Conservation (phyloP, 2,797 vertebrate genomes). For the Tapirus indicus region DNA sequence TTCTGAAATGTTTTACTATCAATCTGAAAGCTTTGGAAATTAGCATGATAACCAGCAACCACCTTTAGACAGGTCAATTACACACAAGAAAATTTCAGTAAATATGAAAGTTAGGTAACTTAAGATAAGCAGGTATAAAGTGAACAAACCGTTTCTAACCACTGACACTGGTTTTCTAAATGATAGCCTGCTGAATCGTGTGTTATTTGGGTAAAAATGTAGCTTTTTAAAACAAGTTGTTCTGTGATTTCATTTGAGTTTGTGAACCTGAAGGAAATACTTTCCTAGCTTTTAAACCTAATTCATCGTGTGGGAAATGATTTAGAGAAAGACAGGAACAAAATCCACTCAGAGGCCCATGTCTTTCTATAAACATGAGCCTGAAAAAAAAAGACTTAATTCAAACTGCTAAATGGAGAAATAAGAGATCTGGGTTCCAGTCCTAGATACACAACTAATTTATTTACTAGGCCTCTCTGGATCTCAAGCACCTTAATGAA, state of each 20-base stretch:
- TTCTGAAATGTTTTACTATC: not conserved
- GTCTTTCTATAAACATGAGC: not conserved
- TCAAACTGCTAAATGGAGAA: not conserved
- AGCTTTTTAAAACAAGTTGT: slow-evolving; percentile 5
- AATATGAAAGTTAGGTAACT: slow-evolving; percentile 1
- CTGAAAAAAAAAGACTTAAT: not conserved
- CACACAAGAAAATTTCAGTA: not conserved
- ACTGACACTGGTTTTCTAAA: not conserved
- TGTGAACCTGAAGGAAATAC: slow-evolving; percentile 3
- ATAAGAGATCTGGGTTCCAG: not conserved
- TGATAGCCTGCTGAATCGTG: not conserved
- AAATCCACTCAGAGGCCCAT: not conserved
- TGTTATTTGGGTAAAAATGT: slow-evolving; percentile 14
- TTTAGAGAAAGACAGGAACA: not conserved
- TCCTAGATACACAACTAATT: not conserved
- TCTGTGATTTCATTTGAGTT: slow-evolving; percentile 46
- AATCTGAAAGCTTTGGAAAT: not conserved
- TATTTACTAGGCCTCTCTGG: not conserved
- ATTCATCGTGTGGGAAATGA: not conserved
- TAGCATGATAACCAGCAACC: not conserved
- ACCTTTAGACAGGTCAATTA: not conserved
- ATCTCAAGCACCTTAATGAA: not conserved
- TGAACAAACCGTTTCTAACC: not conserved
- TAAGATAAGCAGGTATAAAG: not conserved
- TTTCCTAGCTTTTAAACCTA: not conserved